Evolutionary conservation across 2,113 vertebrate species (phyloP), one percentile per base, ranked within the genome.

Genomic region (Clarias macrocephalus): DNA sequence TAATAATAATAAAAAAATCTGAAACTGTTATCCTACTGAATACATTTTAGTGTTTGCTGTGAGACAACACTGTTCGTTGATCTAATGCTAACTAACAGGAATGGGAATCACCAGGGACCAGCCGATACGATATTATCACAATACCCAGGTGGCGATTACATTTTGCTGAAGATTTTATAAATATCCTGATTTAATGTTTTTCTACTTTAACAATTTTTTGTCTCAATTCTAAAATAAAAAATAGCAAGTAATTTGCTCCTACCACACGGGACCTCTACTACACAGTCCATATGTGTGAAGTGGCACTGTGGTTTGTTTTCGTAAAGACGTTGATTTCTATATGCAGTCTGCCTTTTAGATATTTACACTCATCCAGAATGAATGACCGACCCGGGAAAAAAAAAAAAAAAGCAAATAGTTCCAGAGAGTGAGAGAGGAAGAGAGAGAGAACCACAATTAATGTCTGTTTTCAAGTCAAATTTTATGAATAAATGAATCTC

Each of bases 401-500:
- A 79, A 84, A 52, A 80, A 66, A 70, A 33, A 79, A 84, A 33
- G 5, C 73, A 89, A 65, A 83, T 12, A 10, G 11, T 75, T 37
- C 30, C 56, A 30, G 3, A 80, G 3, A 52, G 18, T n/a, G n/a
- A 72, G 59, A 9, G 79, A 77, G 42, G 79, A 11, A 37, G 28
- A 15, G 28, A 73, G 30, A 66, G 42, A n/a, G 37, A 75, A 83
- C 8, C 75, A 68, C 76, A 80, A 86, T 86, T 83, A 84, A 73
- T 68, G 85, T 81, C 84, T 77, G 68, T 88, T 88, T 85, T 60
- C 48, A 21, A 84, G 81, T 84, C 48, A 66, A 19, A 48, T 86
- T 84, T 88, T 23, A 57, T 88, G 80, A 89, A 90, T 84, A 76
- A 86, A 88, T 84, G 60, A 82, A 84, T 86, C 57, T 25, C 18